Evolutionary conservation across 2,888 invertebrate genomes (phyloP), one percentile per base, ranked within the genome.

Genomic region (Biston stratarius): DNA sequence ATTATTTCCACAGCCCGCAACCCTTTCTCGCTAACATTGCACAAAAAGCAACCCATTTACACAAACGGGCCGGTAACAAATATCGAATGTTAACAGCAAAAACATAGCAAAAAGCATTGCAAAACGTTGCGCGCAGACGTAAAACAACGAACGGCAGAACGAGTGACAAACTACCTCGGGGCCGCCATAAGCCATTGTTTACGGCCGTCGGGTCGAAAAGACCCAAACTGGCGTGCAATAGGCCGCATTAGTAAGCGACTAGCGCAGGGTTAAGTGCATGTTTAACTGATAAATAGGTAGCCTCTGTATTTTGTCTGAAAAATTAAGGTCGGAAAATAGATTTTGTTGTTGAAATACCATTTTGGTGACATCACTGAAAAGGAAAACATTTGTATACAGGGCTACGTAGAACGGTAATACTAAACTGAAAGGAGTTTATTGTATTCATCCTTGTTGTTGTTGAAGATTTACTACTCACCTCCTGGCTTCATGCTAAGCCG

Each of bases 81-180:
- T 82, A 82, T 82, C 74, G 81, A 74, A 75, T 70, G 75, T 70
- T 72, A 81, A 77, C 75, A 75, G 73, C 77, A 78, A 81, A 82
- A 80, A 81, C 75, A 77, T 74, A 74, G 73, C 77, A 78, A 81
- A 82, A 80, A 81, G 76, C 72, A 70, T 69, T 74, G 69, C 75
- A 77, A 78, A 80, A 77, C 71, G 69, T 42, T 62, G 51, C 70
- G 72, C 60, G 79, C 78, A 82, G 83, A 83, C 82, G 83, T 80
- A 81, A 83, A 83, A 83, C 81, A 74, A 77, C 63, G 60, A 78
- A 73, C 69, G 77, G 73, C 74, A 77, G 78, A 80, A 80, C 73
- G 75, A 78, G 85, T 86, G 86, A 87, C 84, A 86, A 86, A 87
- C 80, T 82, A 82, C 77, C 78, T 55, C 66, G 76, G 78, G 79